Conservation (phyloP, 2,797 vertebrate genomes). For the Pangasius larnaudii region DNA sequence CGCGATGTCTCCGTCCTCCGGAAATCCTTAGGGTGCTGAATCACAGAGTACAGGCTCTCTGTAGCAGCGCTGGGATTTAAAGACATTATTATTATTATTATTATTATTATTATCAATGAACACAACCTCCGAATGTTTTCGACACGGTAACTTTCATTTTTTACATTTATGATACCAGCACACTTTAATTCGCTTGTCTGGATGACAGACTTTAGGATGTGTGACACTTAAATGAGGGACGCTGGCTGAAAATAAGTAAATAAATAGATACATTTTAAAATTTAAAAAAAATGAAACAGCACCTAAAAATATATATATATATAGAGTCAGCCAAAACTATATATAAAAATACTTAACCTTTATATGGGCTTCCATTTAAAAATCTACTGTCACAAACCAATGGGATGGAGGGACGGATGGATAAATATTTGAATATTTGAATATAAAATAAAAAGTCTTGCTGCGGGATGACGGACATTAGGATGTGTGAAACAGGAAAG, state of each 20-base stretch:
- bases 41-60: constrained; percentile 79
- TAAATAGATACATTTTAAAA: neutral
- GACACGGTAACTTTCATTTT: neutral
- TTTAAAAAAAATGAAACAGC: neutral
- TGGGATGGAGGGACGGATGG: neutral
- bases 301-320: neutral
- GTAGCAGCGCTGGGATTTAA: constrained; percentile 61
- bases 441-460: no score
- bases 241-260: neutral
- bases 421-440: neutral
- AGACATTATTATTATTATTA: constrained; percentile 23
- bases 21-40: constrained; percentile 72
- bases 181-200: neutral
- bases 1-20: constrained; percentile 68
- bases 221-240: neutral
- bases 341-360: neutral
- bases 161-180: neutral
- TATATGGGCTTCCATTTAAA: neutral
- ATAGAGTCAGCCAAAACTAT: neutral
- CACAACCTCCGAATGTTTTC: neutral
- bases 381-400: neutral
- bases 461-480: no score
- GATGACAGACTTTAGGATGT: neutral
- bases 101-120: neutral
- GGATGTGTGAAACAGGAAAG: no score